Conservation (phyloP, 2,797 vertebrate genomes). For the Sardinella longiceps region DNA sequence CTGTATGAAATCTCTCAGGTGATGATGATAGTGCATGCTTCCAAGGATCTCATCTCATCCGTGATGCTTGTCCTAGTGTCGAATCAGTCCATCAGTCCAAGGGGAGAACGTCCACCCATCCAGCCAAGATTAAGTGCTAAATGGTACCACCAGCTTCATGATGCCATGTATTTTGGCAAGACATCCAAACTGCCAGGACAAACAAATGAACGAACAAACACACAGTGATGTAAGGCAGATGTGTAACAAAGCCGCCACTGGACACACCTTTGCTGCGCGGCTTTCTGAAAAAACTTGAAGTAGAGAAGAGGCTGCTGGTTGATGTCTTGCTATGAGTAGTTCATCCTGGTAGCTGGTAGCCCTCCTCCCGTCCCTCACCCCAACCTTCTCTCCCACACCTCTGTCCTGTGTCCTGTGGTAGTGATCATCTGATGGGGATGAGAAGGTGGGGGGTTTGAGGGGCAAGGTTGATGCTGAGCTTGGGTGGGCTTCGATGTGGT, state of each 20-base stretch:
- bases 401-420: background rate
- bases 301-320: background rate
- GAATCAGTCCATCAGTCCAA: background rate
- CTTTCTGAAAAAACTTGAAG: background rate
- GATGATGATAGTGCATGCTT: background rate
- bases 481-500: background rate
- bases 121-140: constrained; percentile 5
- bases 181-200: constrained; percentile 23
- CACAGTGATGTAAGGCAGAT: constrained; percentile 47
- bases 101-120: background rate
- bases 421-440: background rate
- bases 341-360: background rate
- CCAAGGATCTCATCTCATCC: background rate
- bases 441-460: background rate
- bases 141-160: constrained; percentile 35
- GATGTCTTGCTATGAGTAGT: background rate
- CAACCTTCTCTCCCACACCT: background rate
- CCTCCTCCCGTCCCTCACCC: background rate
- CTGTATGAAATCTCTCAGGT: background rate
- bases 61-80: background rate
- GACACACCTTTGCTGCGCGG: background rate
- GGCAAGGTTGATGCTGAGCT: background rate
- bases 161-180: constrained; percentile 57
- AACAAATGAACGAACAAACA: background rate
- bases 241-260: constrained; percentile 39